Evolutionary conservation across 2,113 vertebrate genomes (phyloP), one percentile per base, ranked within the genome.

Genomic region (Circaetus gallicus): DNA sequence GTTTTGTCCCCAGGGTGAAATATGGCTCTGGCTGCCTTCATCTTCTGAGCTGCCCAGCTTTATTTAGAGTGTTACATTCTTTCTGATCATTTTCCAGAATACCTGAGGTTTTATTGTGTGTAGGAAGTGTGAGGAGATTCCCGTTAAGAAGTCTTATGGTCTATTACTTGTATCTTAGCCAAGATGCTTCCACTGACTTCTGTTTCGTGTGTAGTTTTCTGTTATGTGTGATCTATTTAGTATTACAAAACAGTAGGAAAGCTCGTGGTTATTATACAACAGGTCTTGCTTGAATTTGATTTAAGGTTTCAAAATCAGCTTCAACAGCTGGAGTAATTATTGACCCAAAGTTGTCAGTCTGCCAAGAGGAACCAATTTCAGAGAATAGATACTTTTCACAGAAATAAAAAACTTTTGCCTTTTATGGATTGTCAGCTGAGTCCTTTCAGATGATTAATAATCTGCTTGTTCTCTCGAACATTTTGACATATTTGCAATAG

Each of bases 41-140:
- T 77, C 77, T 78, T 86, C 91, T 76, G 81, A 96, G 88, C 84
- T 86, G 78, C 82, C 59, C 92, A 82, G 82, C 49, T 94, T 97
- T 96, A 94, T 71, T 93, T 82, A 71, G 43, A 12, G n/a, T 42
- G 16, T 55, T 89, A 67, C 16, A 69, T 74, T 88, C 61, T 82
- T 65, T 87, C 65, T 78, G 73, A 90, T 95, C 4, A 40, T 92
- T 95, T 93, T 88, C 85, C 93, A 90, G 55, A 80, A 74, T 70
- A 81, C 22, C 69, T 74, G 45, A 78, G 29, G 34, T 61, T 90
- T 87, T 92, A 87, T 84, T 85, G 50, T 26, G 38, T 0, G 0
- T 53, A 94, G 78, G 66, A 95, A 76, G 10, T 40, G 18, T 59
- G 52, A 88, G 53, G 66, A 63, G 53, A 93, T 79, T 92, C 79